Percentiles rank a stretch among this genome's conserved stretches.
These are phyloP conservation scores for Calliphora vicina DNA, from an alignment of 1,140 invertebrate genomes.

Conservation along the genomic window DNA sequence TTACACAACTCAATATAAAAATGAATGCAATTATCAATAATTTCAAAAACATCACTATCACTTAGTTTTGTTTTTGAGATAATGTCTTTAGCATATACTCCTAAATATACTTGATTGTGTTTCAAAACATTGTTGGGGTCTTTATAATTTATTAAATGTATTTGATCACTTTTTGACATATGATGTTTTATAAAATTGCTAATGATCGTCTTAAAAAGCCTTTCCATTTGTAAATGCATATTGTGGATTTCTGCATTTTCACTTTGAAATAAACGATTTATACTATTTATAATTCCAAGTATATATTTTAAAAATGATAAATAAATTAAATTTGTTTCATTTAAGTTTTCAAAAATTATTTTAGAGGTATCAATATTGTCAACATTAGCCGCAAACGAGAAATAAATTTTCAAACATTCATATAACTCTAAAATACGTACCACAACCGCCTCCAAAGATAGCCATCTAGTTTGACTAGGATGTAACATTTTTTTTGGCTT, in stretches of 20 bases:
- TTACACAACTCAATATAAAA: neutral
- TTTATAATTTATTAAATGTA: too few relatives aligned
- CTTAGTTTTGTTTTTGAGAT: neutral
- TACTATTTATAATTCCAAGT: neutral
- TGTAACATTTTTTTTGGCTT: neutral
- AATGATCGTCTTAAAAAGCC: too few relatives aligned
- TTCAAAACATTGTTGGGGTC: neutral
- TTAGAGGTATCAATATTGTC: neutral
- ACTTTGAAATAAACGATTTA: conserved; percentile 22
- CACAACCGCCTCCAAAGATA: neutral
- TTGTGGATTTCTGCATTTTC: conserved; percentile 10
- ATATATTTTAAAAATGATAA: conserved; percentile 26
- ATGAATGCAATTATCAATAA: neutral
- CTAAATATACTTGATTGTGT: neutral
- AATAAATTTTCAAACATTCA: neutral
- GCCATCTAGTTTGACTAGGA: conserved; percentile 3
- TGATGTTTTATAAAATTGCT: too few relatives aligned
- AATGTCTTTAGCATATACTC: neutral
- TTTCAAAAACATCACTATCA: neutral
- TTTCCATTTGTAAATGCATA: neutral
- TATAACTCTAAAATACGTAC: neutral
- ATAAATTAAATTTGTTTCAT: conserved; percentile 19
- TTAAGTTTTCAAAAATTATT: conserved; percentile 11
- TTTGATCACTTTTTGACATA: too few relatives aligned
- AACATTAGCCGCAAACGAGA: neutral